A percentile compares a stretch with the other conserved stretches of the same genome.
phyloP scores from a whole-genome alignment of 2,888 invertebrate genomes.

The Eupithecia vulgata region DNA sequence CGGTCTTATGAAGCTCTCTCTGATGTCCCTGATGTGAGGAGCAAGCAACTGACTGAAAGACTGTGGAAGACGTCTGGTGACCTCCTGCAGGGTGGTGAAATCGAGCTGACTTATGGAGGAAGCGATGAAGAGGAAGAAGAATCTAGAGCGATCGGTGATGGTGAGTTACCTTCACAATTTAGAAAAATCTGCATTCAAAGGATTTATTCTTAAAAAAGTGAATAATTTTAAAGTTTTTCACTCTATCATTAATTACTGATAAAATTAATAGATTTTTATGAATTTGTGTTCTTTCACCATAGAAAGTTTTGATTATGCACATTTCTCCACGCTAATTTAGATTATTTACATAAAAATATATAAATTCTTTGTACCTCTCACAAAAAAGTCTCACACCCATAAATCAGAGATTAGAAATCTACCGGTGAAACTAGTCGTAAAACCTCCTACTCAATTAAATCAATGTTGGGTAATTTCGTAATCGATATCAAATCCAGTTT shows the following conservation, averaged over 20 bases:
- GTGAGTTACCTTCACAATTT: constrained; percentile 47
- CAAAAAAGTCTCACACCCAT: constrained; percentile 23
- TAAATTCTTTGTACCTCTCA: constrained; percentile 12
- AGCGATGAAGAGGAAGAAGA: constrained; percentile 65
- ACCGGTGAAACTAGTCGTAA: constrained; percentile 33
- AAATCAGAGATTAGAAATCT: constrained; percentile 40
- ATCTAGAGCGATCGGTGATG: constrained; percentile 67
- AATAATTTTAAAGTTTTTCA: neutral
- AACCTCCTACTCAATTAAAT: constrained; percentile 37
- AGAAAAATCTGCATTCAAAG: neutral
- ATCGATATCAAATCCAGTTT: constrained; percentile 24
- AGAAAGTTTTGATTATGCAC: constrained; percentile 13
- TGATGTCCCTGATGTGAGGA: constrained; percentile 63
- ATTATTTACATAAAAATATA: constrained; percentile 15
- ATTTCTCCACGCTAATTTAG: constrained; percentile 1
- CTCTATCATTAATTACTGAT: neutral
- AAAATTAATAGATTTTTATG: neutral
- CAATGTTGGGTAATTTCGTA: constrained; percentile 30
- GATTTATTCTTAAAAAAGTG: neutral
- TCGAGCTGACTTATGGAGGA: constrained; percentile 68
- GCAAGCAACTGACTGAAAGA: constrained; percentile 65
- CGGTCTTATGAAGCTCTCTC: constrained; percentile 68
- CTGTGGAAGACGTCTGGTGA: constrained; percentile 69
- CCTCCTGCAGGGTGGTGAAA: constrained; percentile 66
- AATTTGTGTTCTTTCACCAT: neutral